phyloP scores from a whole-genome alignment of 2,113 vertebrate genomes.

The Turdus rufiventris region DNA sequence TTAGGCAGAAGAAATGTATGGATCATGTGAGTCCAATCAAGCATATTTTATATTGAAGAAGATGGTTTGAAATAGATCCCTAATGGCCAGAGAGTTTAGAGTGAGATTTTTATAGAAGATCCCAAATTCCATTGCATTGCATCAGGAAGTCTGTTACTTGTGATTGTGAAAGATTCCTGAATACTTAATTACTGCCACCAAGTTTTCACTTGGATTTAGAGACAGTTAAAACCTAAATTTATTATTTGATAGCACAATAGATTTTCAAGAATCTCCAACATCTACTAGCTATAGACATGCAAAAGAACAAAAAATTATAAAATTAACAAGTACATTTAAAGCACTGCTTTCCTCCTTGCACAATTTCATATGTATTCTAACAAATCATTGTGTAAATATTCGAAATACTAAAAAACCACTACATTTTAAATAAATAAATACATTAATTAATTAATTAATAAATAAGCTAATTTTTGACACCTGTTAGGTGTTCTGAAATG shows the following conservation, averaged over 20 bases:
- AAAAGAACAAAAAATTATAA: accelerated
- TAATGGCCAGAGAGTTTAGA: neutral
- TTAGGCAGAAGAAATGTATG: neutral
- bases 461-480: neutral
- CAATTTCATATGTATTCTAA: neutral
- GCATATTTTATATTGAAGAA: neutral
- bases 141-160: neutral
- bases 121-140: neutral
- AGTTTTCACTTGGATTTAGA: neutral
- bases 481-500: neutral
- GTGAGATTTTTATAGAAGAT: neutral
- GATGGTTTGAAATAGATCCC: neutral
- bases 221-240: neutral
- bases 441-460: neutral
- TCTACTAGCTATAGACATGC: neutral
- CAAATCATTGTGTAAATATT: neutral
- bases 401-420: neutral
- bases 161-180: neutral
- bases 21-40: neutral
- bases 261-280: neutral
- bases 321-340: neutral
- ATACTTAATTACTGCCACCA: neutral
- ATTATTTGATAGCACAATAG: neutral
- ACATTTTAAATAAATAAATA: neutral
- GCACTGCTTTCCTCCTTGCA: accelerated